A percentile compares a stretch with the other conserved stretches of the same genome.
Evolutionary conservation across 1,140 invertebrate species (phyloP).

Genomic region (Atta texana): DNA sequence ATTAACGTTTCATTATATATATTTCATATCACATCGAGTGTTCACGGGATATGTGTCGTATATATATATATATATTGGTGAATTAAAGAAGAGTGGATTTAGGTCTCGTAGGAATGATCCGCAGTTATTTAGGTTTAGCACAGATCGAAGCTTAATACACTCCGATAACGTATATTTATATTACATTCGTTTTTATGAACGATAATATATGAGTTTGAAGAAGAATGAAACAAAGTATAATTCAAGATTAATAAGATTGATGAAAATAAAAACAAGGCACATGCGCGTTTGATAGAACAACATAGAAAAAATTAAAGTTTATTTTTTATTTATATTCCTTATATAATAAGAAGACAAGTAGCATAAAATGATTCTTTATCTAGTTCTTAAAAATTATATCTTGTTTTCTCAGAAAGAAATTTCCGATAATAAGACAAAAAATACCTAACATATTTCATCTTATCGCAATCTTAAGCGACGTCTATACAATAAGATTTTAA

Average conservation of each 20-base stretch:
- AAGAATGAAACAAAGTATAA: background rate
- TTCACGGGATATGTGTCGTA: too few species aligned
- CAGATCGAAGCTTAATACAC: background rate
- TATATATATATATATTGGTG: too few species aligned
- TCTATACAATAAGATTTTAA: too few species aligned
- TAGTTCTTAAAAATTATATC: background rate
- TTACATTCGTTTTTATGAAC: too few species aligned
- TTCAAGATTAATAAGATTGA: background rate
- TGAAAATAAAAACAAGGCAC: background rate
- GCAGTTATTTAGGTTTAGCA: background rate
- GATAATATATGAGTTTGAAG: background rate
- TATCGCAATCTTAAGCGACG: too few species aligned
- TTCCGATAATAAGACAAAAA: too few species aligned
- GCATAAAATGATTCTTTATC: background rate
- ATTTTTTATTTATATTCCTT: background rate
- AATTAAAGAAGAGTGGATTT: conserved; percentile 1
- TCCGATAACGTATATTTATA: background rate
- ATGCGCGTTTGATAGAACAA: background rate
- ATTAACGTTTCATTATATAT: conserved; percentile 26
- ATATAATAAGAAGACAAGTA: background rate
- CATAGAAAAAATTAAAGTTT: background rate
- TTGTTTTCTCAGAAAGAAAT: too few species aligned
- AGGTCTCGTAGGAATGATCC: background rate
- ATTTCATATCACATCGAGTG: too few species aligned
- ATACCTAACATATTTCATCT: too few species aligned